Conservation (phyloP, 1,140 invertebrate genomes). For the Neodiprion virginianus region DNA sequence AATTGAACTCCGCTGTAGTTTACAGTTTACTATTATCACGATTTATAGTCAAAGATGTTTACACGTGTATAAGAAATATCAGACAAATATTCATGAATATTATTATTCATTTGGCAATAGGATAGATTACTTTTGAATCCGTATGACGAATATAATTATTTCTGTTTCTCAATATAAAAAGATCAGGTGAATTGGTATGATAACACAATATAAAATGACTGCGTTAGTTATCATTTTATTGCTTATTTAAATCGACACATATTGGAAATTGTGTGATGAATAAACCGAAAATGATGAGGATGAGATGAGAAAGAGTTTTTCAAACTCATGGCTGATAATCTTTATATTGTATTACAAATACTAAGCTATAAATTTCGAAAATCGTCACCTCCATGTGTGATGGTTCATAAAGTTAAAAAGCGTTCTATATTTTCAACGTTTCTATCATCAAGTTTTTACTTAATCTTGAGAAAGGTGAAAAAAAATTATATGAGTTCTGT, state of each 20-base stretch:
- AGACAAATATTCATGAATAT: no score
- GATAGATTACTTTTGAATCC: neutral
- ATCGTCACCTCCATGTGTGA: neutral
- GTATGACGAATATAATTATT: neutral
- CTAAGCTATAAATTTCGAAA: neutral
- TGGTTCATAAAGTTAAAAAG: neutral
- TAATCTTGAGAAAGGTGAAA: neutral
- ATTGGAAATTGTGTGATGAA: no score
- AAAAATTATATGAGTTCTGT: neutral
- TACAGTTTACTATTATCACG: neutral
- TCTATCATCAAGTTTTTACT: neutral
- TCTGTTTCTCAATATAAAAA: neutral
- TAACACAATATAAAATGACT: neutral
- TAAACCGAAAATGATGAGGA: neutral
- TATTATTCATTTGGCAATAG: no score
- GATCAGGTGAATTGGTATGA: neutral
- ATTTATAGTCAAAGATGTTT: neutral
- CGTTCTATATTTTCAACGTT: neutral
- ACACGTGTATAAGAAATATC: no score
- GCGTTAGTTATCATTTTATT: no score
- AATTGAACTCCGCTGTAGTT: conserved; percentile 1
- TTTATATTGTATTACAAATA: neutral
- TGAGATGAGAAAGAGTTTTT: neutral
- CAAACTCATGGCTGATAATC: neutral
- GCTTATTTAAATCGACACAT: no score